Conservation (phyloP, 2,113 vertebrate species). For the Ceratotherium simum region DNA sequence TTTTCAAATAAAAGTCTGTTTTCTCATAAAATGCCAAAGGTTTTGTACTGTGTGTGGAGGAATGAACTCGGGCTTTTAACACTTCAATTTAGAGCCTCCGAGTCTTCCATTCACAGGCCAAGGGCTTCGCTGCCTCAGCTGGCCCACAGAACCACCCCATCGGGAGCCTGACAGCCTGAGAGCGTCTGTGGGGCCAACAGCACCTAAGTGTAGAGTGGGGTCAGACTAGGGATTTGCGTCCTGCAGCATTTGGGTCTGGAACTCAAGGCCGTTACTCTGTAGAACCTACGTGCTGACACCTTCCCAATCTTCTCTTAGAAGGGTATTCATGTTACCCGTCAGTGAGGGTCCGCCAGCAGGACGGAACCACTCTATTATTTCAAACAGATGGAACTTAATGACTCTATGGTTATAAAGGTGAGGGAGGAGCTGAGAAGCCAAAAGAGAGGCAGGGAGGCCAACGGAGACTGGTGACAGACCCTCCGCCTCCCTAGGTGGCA, state of each 20-base stretch:
- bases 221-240: fast-evolving
- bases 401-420: fast-evolving
- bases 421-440: not conserved
- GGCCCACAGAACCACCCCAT: not conserved
- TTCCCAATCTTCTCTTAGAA: not conserved
- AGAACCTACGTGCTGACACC: not conserved
- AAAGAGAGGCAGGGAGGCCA: not conserved
- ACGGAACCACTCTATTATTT: fast-evolving
- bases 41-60: not conserved
- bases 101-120: slow-evolving; percentile 2
- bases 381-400: not conserved
- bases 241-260: not conserved
- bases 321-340: fast-evolving
- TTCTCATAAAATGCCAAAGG: slow-evolving; percentile 34
- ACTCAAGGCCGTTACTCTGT: fast-evolving
- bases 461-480: not conserved
- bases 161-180: not conserved
- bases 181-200: not conserved
- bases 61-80: slow-evolving; percentile 20
- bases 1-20: slow-evolving; percentile 68
- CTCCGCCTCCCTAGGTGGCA: too few relatives aligned
- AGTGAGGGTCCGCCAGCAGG: not conserved
- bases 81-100: not conserved
- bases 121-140: not conserved
- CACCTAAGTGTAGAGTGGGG: not conserved